Evolutionary conservation across 30 jellyfish, hydroid and myxozoan genomes (phyloP), one percentile per base, ranked within the genome.

Genomic region (Aurelia aurita complex sp. Pacific): DNA sequence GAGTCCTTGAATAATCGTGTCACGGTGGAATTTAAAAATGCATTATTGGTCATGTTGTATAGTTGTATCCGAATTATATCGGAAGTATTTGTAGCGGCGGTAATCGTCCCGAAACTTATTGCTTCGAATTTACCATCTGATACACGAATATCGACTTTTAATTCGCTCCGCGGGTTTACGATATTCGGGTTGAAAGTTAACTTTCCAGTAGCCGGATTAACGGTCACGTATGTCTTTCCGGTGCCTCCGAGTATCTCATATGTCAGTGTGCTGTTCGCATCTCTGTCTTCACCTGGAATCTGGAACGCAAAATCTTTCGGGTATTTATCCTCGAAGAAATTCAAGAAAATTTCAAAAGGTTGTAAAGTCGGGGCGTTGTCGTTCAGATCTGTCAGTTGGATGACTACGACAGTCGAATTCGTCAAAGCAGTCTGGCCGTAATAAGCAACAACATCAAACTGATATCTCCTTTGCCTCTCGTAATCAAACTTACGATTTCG

Each of bases 281-380:
- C 99, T 46, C 69, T 46, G 67, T 95, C 99, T 54, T 68, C 88
- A 10, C 98, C 99, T 10, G 99, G 99, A 18, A 95, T 85, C 40
- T 82, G 77, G 67, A 95, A 85, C 40, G 84, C 76, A 8, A 94
- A 94, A 64, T 81, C 68, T 53, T 76, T 74, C 34, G 97, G 97
- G 64, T 77, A 73, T 23, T 73, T 74, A 55, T 86, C 99, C 68
- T 87, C 86, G 50, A 85, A 79, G 73, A 60, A 88, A 69, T 95
- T 95, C 36, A 89, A 71, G 80, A 89, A 95, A 17, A 90, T 88
- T 81, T 90, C 94, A 74, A 95, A 95, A 61, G 94, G 96, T 35
- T 76, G 78, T 53, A 95, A 79, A n/a, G 81, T 53, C 18, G 99
- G 99, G 50, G 81, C 76, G 86, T 95, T 97, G 79, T 95, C 99